phyloP scores from a whole-genome alignment of 2,797 vertebrate species.

The Taeniopygia guttata region DNA sequence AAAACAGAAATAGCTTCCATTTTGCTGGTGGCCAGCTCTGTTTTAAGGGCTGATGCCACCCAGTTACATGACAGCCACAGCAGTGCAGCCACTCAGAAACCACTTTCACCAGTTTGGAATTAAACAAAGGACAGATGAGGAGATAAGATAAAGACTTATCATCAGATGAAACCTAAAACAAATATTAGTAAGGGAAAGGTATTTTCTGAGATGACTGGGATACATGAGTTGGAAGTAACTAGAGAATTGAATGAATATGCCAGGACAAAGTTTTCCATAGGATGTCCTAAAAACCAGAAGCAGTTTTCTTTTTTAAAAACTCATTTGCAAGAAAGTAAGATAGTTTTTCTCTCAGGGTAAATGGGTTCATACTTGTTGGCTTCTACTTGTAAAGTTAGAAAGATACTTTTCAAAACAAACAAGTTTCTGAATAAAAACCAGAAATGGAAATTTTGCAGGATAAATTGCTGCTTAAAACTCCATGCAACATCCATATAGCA shows the following conservation, averaged over 20 bases:
- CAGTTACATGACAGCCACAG: accelerated
- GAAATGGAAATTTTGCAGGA: not conserved
- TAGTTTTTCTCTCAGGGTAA: not conserved
- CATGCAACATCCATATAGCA: not conserved
- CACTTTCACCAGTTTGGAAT: not conserved
- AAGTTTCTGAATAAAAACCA: not conserved
- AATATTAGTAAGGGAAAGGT: not conserved
- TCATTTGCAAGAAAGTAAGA: not conserved
- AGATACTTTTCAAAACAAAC: not conserved
- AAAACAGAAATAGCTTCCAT: not conserved
- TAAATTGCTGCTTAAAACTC: not conserved
- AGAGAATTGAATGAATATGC: not conserved
- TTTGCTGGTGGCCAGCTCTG: not conserved
- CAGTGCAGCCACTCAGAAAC: not conserved
- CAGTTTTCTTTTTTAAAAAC: not conserved
- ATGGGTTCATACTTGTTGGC: not conserved
- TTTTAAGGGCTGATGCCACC: not conserved
- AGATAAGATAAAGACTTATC: not conserved
- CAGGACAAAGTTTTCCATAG: not conserved
- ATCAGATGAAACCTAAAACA: not conserved
- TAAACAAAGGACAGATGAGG: not conserved
- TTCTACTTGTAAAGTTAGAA: not conserved
- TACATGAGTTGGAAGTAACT: not conserved
- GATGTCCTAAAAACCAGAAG: not conserved
- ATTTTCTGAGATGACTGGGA: not conserved